Evolutionary conservation across 1,140 invertebrate genomes (phyloP).

Genomic region (Coboldia fuscipes): DNA sequence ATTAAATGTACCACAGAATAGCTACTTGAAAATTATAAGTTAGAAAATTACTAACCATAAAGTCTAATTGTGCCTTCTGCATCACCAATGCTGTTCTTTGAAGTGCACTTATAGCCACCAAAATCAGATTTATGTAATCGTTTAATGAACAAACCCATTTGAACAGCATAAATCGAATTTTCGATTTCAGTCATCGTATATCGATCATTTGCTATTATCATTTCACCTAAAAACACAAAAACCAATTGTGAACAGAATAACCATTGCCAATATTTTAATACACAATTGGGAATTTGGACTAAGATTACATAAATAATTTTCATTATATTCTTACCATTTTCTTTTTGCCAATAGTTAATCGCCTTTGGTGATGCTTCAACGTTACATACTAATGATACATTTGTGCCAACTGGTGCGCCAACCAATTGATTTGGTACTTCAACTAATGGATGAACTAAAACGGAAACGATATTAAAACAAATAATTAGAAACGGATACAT

Average conservation of each 20-base stretch:
- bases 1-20: neutral
- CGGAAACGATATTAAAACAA: conserved; percentile 7
- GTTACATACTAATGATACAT: conserved; percentile 67
- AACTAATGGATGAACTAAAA: conserved; percentile 61
- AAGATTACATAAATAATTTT: neutral
- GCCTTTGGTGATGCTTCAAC: conserved; percentile 70
- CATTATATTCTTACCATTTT: conserved; percentile 38
- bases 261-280: neutral
- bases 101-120: conserved; percentile 79
- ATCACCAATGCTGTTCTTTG: conserved; percentile 75
- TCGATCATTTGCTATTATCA: conserved; percentile 68
- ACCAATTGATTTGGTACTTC: conserved; percentile 69
- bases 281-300: neutral
- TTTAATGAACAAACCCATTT: conserved; percentile 56
- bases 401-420: conserved; percentile 51
- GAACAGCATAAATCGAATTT: conserved; percentile 52
- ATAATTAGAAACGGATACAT: neutral
- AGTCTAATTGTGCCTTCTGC: conserved; percentile 71
- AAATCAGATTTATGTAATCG: conserved; percentile 57
- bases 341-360: conserved; percentile 72
- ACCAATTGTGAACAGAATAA: neutral
- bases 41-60: conserved; percentile 42
- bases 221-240: conserved; percentile 39
- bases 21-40: neutral
- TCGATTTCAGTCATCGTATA: conserved; percentile 51